A percentile compares a stretch with the other conserved stretches of the same genome.
Conservation (phyloP, 2,113 vertebrate genomes). For the Nyctereutes procyonoides region DNA sequence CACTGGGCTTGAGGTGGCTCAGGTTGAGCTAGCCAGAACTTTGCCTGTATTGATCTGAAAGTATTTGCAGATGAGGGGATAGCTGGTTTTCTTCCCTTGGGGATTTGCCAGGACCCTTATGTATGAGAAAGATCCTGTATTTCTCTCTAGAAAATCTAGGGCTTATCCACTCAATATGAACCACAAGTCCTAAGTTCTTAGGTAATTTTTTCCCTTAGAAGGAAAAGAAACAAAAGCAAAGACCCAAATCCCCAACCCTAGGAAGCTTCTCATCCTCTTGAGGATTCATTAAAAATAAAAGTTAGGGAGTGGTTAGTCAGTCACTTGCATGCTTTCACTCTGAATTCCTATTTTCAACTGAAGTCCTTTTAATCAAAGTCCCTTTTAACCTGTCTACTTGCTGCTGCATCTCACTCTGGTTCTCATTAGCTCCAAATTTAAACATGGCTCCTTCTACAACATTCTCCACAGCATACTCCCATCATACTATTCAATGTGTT, state of each 20-base stretch:
- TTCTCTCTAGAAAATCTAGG: constrained; percentile 29
- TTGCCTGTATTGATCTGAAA: constrained; percentile 70
- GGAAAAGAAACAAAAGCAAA: neutral
- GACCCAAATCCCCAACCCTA: neutral
- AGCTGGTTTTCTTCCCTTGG: constrained; percentile 60
- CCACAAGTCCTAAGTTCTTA: neutral
- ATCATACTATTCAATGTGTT: neutral
- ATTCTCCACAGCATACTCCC: neutral
- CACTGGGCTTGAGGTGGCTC: constrained; percentile 45
- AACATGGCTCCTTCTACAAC: neutral
- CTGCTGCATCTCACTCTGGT: neutral
- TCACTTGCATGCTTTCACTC: neutral
- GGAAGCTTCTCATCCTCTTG: neutral
- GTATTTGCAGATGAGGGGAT: constrained; percentile 69
- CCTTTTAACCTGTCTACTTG: neutral
- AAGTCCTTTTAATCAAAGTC: neutral
- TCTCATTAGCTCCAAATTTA: neutral
- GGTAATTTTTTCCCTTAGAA: neutral
- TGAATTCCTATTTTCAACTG: neutral
- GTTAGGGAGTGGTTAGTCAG: neutral
- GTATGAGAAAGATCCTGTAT: neutral
- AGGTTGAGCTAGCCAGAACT: constrained; percentile 46
- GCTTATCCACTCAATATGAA: neutral
- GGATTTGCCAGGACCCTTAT: constrained; percentile 49
- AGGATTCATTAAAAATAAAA: neutral